Conservation (phyloP, 2,113 vertebrate genomes). For the Chaenogobius annularis region DNA sequence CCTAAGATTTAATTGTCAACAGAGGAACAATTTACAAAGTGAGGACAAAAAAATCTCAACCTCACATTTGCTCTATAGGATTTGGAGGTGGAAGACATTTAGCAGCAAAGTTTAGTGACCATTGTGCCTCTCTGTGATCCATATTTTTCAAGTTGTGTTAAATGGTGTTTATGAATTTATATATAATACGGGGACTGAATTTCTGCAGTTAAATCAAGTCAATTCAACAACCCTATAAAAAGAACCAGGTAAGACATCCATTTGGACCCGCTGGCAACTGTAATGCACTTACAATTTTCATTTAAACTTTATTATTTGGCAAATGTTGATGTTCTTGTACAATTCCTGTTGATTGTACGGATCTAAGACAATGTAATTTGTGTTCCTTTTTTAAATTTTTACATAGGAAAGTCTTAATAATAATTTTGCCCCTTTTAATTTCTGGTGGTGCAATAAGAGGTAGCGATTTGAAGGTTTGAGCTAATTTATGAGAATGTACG, state of each 20-base stretch:
- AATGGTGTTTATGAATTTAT: not conserved
- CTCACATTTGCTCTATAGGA: conserved; percentile 37
- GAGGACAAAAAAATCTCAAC: conserved; percentile 23
- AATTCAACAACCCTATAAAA: not conserved
- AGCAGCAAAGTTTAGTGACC: conserved; percentile 66
- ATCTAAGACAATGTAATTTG: conserved; percentile 12
- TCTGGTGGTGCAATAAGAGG: conserved; percentile 71
- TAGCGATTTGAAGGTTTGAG: conserved; percentile 59
- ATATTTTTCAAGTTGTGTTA: conserved; percentile 11
- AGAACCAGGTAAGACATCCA: not conserved
- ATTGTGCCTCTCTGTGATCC: conserved; percentile 72
- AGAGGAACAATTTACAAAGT: conserved; percentile 35
- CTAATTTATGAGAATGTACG: conserved; percentile 79
- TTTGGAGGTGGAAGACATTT: conserved; percentile 31
- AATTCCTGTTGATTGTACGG: conserved; percentile 6
- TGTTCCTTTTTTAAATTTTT: conserved; percentile 2
- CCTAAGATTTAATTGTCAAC: conserved; percentile 24
- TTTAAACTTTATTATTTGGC: not conserved
- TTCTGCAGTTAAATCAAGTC: not conserved
- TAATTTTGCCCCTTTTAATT: conserved; percentile 52
- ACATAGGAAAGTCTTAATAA: conserved; percentile 36
- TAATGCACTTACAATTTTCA: not conserved
- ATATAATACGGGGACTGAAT: not conserved
- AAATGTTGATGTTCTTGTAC: conserved; percentile 21
- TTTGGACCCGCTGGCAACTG: not conserved